phyloP scores from a whole-genome alignment of 1,140 invertebrate genomes.

The Drosophila kikkawai region DNA sequence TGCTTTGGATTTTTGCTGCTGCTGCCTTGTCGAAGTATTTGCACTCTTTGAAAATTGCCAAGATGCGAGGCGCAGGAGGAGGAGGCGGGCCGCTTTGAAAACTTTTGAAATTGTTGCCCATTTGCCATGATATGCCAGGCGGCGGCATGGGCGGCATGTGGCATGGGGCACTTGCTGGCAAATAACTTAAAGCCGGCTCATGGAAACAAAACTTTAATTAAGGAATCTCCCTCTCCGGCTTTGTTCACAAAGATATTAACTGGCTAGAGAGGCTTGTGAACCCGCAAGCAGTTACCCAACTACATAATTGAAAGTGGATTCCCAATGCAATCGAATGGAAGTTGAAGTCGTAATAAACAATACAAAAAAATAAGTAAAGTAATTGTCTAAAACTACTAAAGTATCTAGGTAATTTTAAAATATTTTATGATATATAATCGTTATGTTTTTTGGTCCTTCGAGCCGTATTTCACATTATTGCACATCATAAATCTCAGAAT shows the following conservation, averaged over 20 bases:
- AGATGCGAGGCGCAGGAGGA: conserved; percentile 29
- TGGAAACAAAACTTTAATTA: conserved; percentile 68
- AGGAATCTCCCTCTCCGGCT: conserved; percentile 44
- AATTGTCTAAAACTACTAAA: not conserved
- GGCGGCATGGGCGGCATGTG: conserved; percentile 9
- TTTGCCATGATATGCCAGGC: conserved; percentile 57
- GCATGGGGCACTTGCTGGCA: conserved; percentile 36
- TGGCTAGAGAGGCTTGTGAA: conserved; percentile 3
- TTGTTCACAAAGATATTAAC: conserved; percentile 15
- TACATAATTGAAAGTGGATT: conserved; percentile 23
- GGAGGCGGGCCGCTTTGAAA: conserved; percentile 51
- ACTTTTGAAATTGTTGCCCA: conserved; percentile 69
- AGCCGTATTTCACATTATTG: not conserved
- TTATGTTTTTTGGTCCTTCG: not conserved
- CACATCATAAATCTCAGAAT: not conserved
- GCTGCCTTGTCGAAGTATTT: conserved; percentile 65
- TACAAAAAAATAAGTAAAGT: not conserved
- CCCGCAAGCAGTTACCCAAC: conserved; percentile 21
- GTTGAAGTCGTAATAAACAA: not conserved
- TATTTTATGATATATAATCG: not conserved
- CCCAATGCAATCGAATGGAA: conserved; percentile 13
- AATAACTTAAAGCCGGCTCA: conserved; percentile 57
- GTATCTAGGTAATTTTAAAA: not conserved
- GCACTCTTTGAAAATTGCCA: conserved; percentile 69
- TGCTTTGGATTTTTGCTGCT: conserved; percentile 25